These are phyloP conservation scores for Agonopterix alstromeriana DNA, from an alignment of 2,888 invertebrate species.

Conservation along the genomic window DNA sequence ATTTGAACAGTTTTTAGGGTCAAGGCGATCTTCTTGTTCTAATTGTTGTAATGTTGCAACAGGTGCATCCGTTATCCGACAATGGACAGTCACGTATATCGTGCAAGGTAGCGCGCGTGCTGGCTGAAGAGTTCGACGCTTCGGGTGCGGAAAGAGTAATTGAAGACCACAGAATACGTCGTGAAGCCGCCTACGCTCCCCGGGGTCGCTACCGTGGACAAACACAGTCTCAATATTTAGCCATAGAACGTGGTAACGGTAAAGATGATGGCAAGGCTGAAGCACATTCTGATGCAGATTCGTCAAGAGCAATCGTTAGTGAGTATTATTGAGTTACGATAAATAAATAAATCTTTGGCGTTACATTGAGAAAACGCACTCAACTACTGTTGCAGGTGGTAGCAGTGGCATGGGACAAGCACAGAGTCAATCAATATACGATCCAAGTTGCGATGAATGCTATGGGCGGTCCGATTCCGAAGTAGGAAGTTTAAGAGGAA, in stretches of 20 bases:
- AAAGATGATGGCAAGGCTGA: slow-evolving; percentile 87
- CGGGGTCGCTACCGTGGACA: slow-evolving; percentile 81
- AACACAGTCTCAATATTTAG: slow-evolving; percentile 90
- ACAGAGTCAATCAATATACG: slow-evolving; percentile 87
- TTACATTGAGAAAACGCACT: background rate
- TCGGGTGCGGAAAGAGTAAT: slow-evolving; percentile 7
- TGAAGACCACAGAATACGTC: slow-evolving; percentile 26
- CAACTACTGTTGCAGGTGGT: slow-evolving; percentile 77
- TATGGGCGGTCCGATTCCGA: slow-evolving; percentile 42
- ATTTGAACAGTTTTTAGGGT: slow-evolving; percentile 26
- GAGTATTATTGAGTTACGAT: slow-evolving; percentile 48
- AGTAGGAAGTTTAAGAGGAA: slow-evolving; percentile 26
- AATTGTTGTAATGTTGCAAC: slow-evolving; percentile 15
- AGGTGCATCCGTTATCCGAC: slow-evolving; percentile 31
- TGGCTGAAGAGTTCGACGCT: slow-evolving; percentile 7
- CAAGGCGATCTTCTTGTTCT: slow-evolving; percentile 22
- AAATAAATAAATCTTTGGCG: too few species aligned
- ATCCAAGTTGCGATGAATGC: slow-evolving; percentile 82
- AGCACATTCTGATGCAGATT: slow-evolving; percentile 85
- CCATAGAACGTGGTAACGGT: slow-evolving; percentile 65
- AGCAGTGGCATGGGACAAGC: slow-evolving; percentile 92
- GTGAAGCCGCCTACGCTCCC: slow-evolving; percentile 29
- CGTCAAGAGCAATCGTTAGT: slow-evolving; percentile 84
- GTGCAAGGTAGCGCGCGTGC: slow-evolving; percentile 26
- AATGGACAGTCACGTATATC: slow-evolving; percentile 15